Evolutionary conservation across 2,797 vertebrate species (phyloP).

Genomic region (Octomys mimax): DNA sequence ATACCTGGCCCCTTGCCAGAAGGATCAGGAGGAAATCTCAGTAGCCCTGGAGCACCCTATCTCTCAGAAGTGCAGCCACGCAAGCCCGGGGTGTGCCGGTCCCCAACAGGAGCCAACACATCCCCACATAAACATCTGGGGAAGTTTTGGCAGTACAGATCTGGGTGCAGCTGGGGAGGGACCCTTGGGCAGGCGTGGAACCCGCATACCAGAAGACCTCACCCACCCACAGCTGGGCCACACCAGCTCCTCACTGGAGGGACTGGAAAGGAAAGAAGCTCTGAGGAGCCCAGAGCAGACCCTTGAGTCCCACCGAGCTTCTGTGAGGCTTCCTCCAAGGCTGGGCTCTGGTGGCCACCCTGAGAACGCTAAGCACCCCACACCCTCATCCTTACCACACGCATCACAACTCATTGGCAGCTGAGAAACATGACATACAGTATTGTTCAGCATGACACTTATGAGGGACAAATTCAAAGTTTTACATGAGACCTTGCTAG

Average conservation of each 20-base stretch:
- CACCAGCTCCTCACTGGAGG: fast-evolving
- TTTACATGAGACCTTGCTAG: background rate
- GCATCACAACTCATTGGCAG: fast-evolving
- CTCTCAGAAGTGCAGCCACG: background rate
- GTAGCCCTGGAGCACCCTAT: background rate
- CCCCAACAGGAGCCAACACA: background rate
- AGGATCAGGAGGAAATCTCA: background rate
- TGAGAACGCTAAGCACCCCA: too few species aligned
- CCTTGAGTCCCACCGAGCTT: fast-evolving
- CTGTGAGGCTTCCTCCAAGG: fast-evolving
- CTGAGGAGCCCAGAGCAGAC: fast-evolving
- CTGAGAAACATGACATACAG: fast-evolving
- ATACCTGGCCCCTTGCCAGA: background rate
- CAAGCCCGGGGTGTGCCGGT: background rate
- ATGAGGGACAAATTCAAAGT: background rate
- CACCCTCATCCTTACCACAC: background rate
- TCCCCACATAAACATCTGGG: background rate
- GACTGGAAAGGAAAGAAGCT: fast-evolving
- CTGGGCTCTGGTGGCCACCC: too few species aligned
- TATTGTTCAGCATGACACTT: fast-evolving
- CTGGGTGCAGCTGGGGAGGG: background rate
- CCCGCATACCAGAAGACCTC: fast-evolving
- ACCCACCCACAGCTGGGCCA: fast-evolving
- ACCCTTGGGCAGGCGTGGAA: background rate
- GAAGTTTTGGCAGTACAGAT: background rate